phyloP scores from a whole-genome alignment of 2,888 invertebrate species.

The Melanargia galathea region DNA sequence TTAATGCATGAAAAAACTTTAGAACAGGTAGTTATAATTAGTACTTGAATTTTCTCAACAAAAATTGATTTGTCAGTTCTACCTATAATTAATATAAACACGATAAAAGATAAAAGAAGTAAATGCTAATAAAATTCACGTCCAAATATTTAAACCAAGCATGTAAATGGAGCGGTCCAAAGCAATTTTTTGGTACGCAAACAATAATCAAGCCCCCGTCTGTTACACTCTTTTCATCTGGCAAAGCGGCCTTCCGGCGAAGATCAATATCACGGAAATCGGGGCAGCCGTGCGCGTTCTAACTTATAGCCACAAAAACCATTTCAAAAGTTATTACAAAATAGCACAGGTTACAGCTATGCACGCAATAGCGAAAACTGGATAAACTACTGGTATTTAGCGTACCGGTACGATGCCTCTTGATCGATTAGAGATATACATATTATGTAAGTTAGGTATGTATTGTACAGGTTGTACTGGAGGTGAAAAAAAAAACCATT shows the following conservation, averaged over 20 bases:
- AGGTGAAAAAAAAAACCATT: too few relatives aligned
- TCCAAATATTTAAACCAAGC: constrained; percentile 1
- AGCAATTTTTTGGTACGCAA: constrained; percentile 26
- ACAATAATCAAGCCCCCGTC: constrained; percentile 32
- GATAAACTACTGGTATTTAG: neutral
- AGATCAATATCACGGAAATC: constrained; percentile 75
- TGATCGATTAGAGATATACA: neutral
- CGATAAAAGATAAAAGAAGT: neutral
- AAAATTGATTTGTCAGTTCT: too few relatives aligned
- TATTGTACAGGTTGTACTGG: too few relatives aligned
- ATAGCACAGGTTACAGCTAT: neutral
- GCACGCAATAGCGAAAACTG: neutral
- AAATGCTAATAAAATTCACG: neutral
- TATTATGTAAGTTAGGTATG: too few relatives aligned
- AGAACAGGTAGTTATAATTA: too few relatives aligned
- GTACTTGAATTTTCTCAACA: too few relatives aligned
- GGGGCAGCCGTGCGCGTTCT: constrained; percentile 57
- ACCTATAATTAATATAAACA: too few relatives aligned
- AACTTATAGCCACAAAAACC: constrained; percentile 67
- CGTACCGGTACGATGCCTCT: neutral
- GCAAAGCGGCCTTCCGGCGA: constrained; percentile 49
- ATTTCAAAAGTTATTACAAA: constrained; percentile 71
- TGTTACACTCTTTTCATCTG: constrained; percentile 58
- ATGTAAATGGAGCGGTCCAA: constrained; percentile 7
- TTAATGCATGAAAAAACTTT: too few relatives aligned